Base-by-base conservation (phyloP, 2,888 invertebrate genomes). In the Imbricaverruca yamaguchii region DNA sequence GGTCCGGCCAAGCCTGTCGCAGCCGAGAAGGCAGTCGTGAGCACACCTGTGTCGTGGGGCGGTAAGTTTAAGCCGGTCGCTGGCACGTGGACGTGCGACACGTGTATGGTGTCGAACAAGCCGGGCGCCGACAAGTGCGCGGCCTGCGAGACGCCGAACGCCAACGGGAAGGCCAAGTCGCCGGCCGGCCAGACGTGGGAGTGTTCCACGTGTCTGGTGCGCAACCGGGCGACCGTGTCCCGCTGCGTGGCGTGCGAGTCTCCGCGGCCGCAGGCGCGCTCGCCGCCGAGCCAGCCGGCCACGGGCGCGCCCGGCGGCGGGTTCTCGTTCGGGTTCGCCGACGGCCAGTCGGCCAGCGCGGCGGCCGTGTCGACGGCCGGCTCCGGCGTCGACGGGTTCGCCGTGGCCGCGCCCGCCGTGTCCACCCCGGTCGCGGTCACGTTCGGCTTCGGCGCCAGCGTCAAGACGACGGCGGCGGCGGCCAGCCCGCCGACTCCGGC, bases 21-120 rank as follows among this genome's bases (percentile, higher is more conserved):
- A 39, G 25, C 69, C 4, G 69, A 25, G 8, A 65, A 65, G 12
- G n/a, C 65, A 0, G 12, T 9, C 10, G 23, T 9, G 8, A 9
- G 18, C 9, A n/a, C n/a, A 10, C 21, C 55, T 53, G 69, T 21
- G 11, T 74, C 74, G 57, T 85, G 84, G 81, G 85, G 85, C 15
- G 86, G 87, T 81, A 84, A 85, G 81, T 86, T 86, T 81, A 85
- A 84, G 74, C 83, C 84, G 57, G 83, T 85, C 23, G 77, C 85
- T 8, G 86, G 85, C 39, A 84, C 84, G 11, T 87, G 87, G 87
- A 85, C 85, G 9, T 87, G 87, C 84, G 84, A 85, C 56, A 83
- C 83, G 11, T 87, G 87, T 83, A 83, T 86, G 85, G 82, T 87
- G 21, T 81, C 82, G 57, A 86, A 86, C 82, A 85, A 85, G 63